phyloP scores from a whole-genome alignment of 2,888 invertebrate species.

The Drosophila pegasa region DNA sequence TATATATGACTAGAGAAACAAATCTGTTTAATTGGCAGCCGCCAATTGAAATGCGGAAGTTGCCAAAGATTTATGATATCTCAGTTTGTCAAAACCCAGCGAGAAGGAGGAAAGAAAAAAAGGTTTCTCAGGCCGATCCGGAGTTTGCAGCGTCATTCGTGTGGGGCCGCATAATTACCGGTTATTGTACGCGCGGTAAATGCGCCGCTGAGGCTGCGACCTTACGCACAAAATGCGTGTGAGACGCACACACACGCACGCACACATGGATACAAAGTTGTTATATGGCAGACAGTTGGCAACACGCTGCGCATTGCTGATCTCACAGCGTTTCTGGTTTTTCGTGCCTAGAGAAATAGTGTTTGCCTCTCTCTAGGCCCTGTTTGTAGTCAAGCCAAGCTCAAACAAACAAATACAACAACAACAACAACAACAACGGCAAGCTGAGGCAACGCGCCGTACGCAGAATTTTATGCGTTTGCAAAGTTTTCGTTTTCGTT shows the following conservation, averaged over 20 bases:
- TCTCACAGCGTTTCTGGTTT: constrained; percentile 73
- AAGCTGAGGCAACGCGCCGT: constrained; percentile 23
- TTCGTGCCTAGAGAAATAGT: constrained; percentile 36
- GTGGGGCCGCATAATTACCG: constrained; percentile 53
- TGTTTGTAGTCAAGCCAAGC: constrained; percentile 28
- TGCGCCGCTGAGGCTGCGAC: constrained; percentile 67
- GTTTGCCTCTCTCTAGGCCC: constrained; percentile 45
- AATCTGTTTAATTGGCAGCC: constrained; percentile 39
- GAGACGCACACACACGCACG: constrained; percentile 38
- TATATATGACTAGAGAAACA: constrained; percentile 2
- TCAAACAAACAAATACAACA: constrained; percentile 56
- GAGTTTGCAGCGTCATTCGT: constrained; percentile 71
- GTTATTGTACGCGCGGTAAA: constrained; percentile 65
- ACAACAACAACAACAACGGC: constrained; percentile 47
- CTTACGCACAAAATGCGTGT: constrained; percentile 76
- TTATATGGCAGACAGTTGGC: constrained; percentile 30
- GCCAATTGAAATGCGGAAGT: constrained; percentile 71
- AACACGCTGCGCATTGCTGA: constrained; percentile 70
- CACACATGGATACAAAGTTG: constrained; percentile 15
- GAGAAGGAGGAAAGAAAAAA: background rate
- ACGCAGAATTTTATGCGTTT: constrained; percentile 77
- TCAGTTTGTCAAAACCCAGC: constrained; percentile 12
- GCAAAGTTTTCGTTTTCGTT: constrained; percentile 71
- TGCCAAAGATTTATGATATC: constrained; percentile 65
- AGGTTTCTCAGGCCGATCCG: constrained; percentile 60